Evolutionary conservation across 2,113 vertebrate species (phyloP), one percentile per base, ranked within the genome.

Genomic region (Uria aalge): DNA sequence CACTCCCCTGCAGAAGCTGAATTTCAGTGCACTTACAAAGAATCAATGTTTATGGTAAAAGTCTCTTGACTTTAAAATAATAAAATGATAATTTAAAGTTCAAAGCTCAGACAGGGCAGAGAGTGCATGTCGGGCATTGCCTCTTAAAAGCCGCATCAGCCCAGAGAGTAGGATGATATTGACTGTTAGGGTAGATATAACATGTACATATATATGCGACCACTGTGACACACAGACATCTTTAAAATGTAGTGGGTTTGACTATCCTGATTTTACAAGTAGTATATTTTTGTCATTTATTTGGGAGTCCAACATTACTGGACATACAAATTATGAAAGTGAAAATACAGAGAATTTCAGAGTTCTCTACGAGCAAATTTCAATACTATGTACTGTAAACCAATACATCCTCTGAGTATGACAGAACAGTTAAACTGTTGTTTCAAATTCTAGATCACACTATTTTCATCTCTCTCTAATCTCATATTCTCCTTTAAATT

Each of bases 401-500:
- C 41, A 68, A 15, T 75, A 5, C 12, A 40, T 68, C 64, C 52
- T 92, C 64, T 29, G 68, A 75, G 52, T 64, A 36, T 40, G 73
- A 53, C 69, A 87, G 32, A 85, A 50, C 12, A 68, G 85, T 87
- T 91, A 92, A 94, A 89, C 64, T 91, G 47, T 88, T 92, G 68
- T 93, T 97, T 94, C 89, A 82, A 78, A 85, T 79, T 89, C 77
- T 66, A 73, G 48, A 94, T 92, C 76, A 56, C 40, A 41, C 60
- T 82, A 68, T 91, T 92, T 95, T 72, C 56, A 84, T 81, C 62
- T 87, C 24, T 86, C 59, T 94, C 76, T 95, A 91, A 94, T 95
- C 88, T 94, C 62, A 89, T 95, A 85, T 87, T 95, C 86, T 91
- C 40, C 96, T 95, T 97, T 96, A 96, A 96, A 96, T 95, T 95